These are phyloP conservation scores for Coendou prehensilis DNA, from an alignment of 2,797 vertebrate species.

Conservation along the genomic window DNA sequence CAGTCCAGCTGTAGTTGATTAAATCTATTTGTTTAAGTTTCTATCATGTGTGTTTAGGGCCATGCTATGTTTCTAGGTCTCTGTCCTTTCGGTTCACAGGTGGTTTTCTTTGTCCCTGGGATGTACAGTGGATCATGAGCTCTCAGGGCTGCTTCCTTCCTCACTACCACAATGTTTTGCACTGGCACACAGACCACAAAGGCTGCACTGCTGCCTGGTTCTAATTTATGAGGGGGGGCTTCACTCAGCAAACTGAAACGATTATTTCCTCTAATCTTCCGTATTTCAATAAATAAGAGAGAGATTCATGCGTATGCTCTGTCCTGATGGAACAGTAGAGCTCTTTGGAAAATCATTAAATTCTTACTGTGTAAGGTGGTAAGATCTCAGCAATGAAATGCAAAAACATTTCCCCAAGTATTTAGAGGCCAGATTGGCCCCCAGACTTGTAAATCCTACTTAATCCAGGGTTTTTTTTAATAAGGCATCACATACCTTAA, in stretches of 20 bases:
- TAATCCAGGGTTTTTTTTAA: constrained; percentile 41
- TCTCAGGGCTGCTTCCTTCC: not conserved
- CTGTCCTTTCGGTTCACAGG: constrained; percentile 56
- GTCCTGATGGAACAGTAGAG: constrained; percentile 28
- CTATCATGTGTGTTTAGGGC: constrained; percentile 13
- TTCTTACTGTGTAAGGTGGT: not conserved
- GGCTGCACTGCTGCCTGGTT: constrained; percentile 25
- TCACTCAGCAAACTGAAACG: constrained; percentile 47
- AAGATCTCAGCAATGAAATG: constrained; percentile 52
- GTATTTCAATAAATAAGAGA: constrained; percentile 71
- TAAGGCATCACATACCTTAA: not conserved
- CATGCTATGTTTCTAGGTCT: not conserved
- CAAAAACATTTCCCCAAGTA: constrained; percentile 54
- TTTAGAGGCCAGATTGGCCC: constrained; percentile 38
- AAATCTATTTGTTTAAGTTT: constrained; percentile 56
- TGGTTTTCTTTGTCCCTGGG: not conserved
- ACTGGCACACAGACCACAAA: rapidly evolving
- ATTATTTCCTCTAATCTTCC: constrained; percentile 59
- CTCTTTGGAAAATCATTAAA: constrained; percentile 49
- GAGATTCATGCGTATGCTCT: not conserved
- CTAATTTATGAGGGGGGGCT: constrained; percentile 62
- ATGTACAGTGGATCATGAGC: not conserved
- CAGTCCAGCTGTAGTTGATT: constrained; percentile 74
- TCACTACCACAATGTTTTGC: constrained; percentile 65
- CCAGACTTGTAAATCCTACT: constrained; percentile 64